Conservation (phyloP, 1,140 invertebrate species). For the Euschistus heros region DNA sequence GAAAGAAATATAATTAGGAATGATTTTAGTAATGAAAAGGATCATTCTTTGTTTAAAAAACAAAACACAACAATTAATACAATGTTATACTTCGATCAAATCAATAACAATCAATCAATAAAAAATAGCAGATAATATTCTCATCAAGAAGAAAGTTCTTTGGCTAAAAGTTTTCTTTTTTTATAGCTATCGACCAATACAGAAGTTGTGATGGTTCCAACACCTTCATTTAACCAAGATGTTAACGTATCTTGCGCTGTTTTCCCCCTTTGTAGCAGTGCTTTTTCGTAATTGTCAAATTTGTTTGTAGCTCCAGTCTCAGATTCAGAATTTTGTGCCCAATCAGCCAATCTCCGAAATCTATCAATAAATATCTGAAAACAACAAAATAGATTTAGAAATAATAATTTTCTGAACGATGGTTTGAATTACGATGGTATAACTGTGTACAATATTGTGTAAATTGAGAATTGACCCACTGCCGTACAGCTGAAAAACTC, state of each 20-base stretch:
- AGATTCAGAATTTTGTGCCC: conserved; percentile 39
- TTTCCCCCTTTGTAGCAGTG: conserved; percentile 41
- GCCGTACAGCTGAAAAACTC: no score
- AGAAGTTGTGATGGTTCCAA: conserved; percentile 40
- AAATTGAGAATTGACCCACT: no score
- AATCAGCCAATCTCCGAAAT: conserved; percentile 42
- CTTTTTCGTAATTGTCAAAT: conserved; percentile 43
- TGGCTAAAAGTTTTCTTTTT: conserved; percentile 40
- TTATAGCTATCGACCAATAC: conserved; percentile 42
- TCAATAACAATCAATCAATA: no score
- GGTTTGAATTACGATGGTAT: not conserved
- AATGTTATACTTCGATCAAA: no score
- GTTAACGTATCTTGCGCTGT: conserved; percentile 38
- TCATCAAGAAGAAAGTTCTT: not conserved
- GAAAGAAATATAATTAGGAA: no score
- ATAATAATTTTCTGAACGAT: not conserved
- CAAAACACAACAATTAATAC: no score
- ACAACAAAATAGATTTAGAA: conserved; percentile 23
- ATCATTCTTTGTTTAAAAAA: no score
- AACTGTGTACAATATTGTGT: no score
- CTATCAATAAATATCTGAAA: conserved; percentile 40
- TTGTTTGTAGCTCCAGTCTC: conserved; percentile 36
- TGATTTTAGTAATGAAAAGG: no score
- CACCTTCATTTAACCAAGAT: conserved; percentile 40
- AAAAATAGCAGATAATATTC: no score